A percentile compares a stretch with the other conserved stretches of the same genome.
phyloP scores from a whole-genome alignment of 2,888 invertebrate genomes.

The Apantesis nais region DNA sequence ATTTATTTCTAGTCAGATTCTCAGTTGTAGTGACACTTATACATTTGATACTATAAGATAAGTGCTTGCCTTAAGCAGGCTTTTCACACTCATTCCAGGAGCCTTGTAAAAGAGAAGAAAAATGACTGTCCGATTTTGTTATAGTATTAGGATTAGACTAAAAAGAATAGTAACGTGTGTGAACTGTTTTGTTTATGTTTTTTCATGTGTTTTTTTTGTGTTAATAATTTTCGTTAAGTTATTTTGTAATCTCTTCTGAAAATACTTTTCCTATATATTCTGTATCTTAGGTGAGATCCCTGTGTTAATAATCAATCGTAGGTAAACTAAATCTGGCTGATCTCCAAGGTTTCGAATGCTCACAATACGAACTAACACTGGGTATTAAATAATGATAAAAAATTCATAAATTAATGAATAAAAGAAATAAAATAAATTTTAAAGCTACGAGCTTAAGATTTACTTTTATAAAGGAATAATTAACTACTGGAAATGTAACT shows the following conservation, averaged over 20 bases:
- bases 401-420: too few species aligned
- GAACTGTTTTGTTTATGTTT: too few species aligned
- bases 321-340: neutral
- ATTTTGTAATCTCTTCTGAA: neutral
- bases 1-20: neutral
- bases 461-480: too few species aligned
- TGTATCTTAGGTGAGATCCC: neutral
- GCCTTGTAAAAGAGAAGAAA: neutral
- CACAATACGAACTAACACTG: neutral
- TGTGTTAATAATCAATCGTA: neutral
- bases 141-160: too few species aligned
- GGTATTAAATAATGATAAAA: neutral
- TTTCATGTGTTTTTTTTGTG: neutral
- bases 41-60: neutral
- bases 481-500: neutral
- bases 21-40: neutral
- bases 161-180: too few species aligned
- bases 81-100: neutral
- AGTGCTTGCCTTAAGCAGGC: neutral
- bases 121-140: too few species aligned
- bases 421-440: too few species aligned
- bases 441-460: too few species aligned
- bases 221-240: neutral
- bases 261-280: neutral
- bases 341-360: neutral